Evolutionary conservation across 2,888 invertebrate genomes (phyloP).

Genomic region (Dromius quadrimaculatus): DNA sequence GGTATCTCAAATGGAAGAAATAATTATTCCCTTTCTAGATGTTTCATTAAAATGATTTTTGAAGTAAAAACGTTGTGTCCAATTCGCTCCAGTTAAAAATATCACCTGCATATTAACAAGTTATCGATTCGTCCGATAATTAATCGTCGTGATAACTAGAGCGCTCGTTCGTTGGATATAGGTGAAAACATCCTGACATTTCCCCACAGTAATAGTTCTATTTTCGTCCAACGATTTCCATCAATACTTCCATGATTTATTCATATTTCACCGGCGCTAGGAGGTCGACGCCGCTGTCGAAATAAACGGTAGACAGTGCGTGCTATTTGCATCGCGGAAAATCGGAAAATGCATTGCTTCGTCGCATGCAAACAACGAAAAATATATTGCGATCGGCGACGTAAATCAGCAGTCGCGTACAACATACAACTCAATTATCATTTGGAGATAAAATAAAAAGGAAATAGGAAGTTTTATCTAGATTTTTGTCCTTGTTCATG

Average conservation of each 20-base stretch:
- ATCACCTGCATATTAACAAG: conserved; percentile 29
- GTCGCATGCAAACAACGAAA: conserved; percentile 12
- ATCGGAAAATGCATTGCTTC: conserved; percentile 2
- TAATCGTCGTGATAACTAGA: conserved; percentile 8
- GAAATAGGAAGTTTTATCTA: too few relatives aligned
- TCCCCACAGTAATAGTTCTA: conserved; percentile 33
- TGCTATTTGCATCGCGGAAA: not conserved
- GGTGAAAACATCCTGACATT: conserved; percentile 33
- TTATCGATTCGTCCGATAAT: conserved; percentile 35
- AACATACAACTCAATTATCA: too few relatives aligned
- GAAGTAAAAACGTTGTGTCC: too few relatives aligned
- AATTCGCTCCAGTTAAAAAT: conserved; percentile 15
- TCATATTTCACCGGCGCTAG: conserved; percentile 17
- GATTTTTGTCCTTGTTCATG: too few relatives aligned
- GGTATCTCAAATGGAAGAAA: conserved; percentile 43
- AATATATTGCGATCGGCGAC: conserved; percentile 6
- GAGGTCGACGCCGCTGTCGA: not conserved
- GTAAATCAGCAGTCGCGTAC: not conserved
- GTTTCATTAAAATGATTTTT: conserved; percentile 41
- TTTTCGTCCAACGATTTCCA: conserved; percentile 18
- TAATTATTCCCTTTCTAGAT: conserved; percentile 40
- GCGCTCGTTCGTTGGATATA: not conserved
- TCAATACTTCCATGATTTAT: conserved; percentile 10
- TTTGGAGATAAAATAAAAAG: too few relatives aligned
- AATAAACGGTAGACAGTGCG: conserved; percentile 3